Evolutionary conservation across 2,113 vertebrate species (phyloP).

Genomic region (Pogonocichla stellata): DNA sequence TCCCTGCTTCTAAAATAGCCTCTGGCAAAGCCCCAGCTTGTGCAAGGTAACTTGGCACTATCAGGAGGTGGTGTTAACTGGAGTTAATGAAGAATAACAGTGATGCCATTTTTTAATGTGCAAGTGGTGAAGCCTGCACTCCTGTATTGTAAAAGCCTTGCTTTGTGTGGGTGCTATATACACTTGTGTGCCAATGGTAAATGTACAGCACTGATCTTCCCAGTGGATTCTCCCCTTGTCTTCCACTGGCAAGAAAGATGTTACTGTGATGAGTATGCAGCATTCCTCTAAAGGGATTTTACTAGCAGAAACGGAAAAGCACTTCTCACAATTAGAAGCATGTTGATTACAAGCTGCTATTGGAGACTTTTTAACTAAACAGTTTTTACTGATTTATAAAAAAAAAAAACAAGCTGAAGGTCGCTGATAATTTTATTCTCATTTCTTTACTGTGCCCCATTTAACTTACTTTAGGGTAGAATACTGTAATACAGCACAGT

Average conservation of each 20-base stretch:
- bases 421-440: background rate
- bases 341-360: background rate
- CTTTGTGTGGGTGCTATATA: background rate
- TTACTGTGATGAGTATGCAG: background rate
- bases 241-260: background rate
- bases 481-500: background rate
- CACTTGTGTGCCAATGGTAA: background rate
- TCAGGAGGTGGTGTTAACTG: background rate
- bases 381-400: background rate
- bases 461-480: background rate
- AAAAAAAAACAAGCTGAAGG: background rate
- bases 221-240: background rate
- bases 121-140: background rate
- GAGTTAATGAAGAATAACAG: background rate
- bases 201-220: background rate
- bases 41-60: background rate
- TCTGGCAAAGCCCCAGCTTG: background rate
- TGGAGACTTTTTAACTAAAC: background rate
- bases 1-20: background rate
- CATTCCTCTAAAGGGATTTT: background rate
- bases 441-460: background rate
- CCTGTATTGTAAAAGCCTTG: background rate
- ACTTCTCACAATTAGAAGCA: background rate
- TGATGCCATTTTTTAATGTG: background rate
- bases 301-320: background rate